Percentiles rank a stretch among this genome's conserved stretches.
These are phyloP conservation scores for Rotaria socialis DNA, from an alignment of 2,888 invertebrate species.

Conservation along the genomic window DNA sequence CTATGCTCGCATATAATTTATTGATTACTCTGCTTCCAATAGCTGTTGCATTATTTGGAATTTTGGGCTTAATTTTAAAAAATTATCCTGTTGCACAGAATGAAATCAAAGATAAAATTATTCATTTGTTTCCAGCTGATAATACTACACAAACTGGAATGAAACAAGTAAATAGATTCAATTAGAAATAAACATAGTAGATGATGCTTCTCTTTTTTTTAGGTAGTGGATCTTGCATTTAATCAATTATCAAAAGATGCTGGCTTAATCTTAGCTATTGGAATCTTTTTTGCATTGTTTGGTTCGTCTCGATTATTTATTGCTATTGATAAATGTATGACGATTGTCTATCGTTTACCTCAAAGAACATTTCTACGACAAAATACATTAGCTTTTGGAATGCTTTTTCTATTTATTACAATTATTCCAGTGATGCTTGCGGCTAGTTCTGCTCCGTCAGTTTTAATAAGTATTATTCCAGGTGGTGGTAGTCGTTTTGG, in stretches of 20 bases:
- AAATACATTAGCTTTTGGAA: neutral
- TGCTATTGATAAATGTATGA: constrained; percentile 9
- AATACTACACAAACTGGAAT: neutral
- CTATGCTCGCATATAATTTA: constrained; percentile 7
- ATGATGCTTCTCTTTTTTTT: neutral
- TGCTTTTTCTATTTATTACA: neutral
- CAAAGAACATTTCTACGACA: neutral
- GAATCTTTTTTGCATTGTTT: constrained; percentile 9
- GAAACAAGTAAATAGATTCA: neutral
- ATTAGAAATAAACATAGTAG: neutral
- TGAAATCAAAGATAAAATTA: neutral
- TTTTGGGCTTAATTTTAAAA: neutral
- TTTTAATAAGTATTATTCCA: neutral
- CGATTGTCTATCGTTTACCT: constrained; percentile 4
- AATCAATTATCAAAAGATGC: neutral
- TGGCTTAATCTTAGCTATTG: neutral
- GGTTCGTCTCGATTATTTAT: constrained; percentile 5
- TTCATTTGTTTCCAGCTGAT: neutral
- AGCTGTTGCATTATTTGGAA: constrained; percentile 27
- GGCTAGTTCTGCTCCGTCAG: neutral
- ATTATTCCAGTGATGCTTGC: neutral
- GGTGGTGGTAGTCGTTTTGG: constrained; percentile 23
- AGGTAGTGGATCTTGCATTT: constrained; percentile 3
- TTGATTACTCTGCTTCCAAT: constrained; percentile 12
- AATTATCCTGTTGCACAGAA: neutral